phyloP scores from a whole-genome alignment of 1,140 invertebrate genomes.

The Danaus melanippus region DNA sequence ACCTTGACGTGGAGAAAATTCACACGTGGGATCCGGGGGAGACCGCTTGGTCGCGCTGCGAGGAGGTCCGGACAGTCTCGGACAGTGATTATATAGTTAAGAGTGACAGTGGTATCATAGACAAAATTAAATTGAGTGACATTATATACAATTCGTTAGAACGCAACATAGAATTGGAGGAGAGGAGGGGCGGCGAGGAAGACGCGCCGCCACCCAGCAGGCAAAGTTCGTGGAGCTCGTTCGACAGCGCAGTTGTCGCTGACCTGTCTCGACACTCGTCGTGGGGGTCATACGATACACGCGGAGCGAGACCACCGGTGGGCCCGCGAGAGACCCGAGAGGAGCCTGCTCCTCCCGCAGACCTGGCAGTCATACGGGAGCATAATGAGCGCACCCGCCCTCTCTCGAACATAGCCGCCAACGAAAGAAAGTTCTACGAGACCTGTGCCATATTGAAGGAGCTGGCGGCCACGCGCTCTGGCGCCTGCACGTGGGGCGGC shows the following conservation, averaged over 20 bases:
- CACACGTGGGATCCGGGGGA: slow-evolving; percentile 78
- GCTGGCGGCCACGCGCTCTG: slow-evolving; percentile 44
- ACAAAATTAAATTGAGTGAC: slow-evolving; percentile 71
- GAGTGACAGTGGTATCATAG: slow-evolving; percentile 70
- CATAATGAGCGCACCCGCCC: slow-evolving; percentile 38
- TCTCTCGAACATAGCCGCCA: slow-evolving; percentile 33
- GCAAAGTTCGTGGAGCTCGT: slow-evolving; percentile 86
- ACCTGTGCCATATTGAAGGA: slow-evolving; percentile 69
- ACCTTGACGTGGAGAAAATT: slow-evolving; percentile 68
- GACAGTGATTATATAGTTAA: slow-evolving; percentile 69
- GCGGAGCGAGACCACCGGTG: slow-evolving; percentile 55
- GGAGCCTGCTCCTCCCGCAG: slow-evolving; percentile 32
- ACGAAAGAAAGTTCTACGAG: slow-evolving; percentile 57
- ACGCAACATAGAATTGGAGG: slow-evolving; percentile 81
- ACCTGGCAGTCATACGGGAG: slow-evolving; percentile 61
- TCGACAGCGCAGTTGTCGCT: slow-evolving; percentile 81
- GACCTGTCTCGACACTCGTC: slow-evolving; percentile 85
- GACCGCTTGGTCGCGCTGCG: slow-evolving; percentile 28
- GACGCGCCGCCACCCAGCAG: slow-evolving; percentile 72
- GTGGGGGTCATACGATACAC: slow-evolving; percentile 83
- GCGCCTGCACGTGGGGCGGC: slow-evolving; percentile 49
- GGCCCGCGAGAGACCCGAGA: slow-evolving; percentile 28
- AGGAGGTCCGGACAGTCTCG: slow-evolving; percentile 38
- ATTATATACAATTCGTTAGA: slow-evolving; percentile 82
- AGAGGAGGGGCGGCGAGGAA: slow-evolving; percentile 72